Evolutionary conservation across 2,797 vertebrate species (phyloP).

Genomic region (Sebastiscus albofasciatus): DNA sequence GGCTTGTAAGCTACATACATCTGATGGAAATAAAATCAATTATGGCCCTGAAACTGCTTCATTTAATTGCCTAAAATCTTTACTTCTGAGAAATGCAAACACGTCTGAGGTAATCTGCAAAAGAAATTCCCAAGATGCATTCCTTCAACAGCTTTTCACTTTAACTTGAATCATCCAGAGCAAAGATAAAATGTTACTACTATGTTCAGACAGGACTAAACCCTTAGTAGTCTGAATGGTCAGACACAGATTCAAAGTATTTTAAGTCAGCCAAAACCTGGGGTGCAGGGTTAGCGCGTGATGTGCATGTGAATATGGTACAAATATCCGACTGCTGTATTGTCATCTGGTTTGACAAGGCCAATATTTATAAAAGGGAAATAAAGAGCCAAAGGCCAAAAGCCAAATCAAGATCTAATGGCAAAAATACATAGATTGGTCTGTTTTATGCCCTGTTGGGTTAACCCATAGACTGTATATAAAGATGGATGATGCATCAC

Average conservation of each 20-base stretch:
- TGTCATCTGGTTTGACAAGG: background rate
- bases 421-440: no score
- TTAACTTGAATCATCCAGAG: no score
- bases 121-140: conserved; percentile 5
- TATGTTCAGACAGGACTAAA: background rate
- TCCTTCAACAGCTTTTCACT: background rate
- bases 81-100: background rate
- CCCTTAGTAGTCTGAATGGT: background rate
- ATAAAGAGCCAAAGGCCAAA: no score
- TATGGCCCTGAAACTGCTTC: background rate
- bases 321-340: background rate
- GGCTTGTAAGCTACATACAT: conserved; percentile 8
- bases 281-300: background rate
- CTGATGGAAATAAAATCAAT: conserved; percentile 49
- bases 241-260: background rate
- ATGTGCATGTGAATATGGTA: background rate
- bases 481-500: no score
- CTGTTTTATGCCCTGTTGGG: no score
- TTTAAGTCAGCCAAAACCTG: background rate
- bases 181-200: background rate
- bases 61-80: conserved; percentile 30
- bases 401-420: no score
- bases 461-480: no score
- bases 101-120: background rate
- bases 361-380: background rate